These are phyloP conservation scores for Drosophila tristis DNA, from an alignment of 1,140 invertebrate genomes.

Conservation along the genomic window DNA sequence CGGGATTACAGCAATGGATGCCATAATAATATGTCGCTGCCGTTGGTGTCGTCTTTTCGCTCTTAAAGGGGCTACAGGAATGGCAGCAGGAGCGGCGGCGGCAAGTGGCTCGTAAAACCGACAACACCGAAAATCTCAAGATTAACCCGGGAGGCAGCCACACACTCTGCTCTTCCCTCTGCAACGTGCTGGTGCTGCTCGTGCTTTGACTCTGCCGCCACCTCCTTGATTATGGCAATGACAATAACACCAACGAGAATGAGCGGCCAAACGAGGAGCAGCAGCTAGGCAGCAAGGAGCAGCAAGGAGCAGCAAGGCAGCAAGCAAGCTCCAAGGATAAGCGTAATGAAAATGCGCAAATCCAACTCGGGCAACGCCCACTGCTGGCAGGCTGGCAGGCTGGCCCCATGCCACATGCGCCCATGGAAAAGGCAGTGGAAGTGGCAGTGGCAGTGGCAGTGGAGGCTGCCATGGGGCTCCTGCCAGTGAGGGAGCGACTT, in stretches of 20 bases:
- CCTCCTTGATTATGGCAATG: slow-evolving; percentile 71
- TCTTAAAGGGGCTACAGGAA: slow-evolving; percentile 12
- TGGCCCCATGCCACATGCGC: too few relatives aligned
- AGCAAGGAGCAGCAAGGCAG: slow-evolving; percentile 1
- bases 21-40: slow-evolving; percentile 78
- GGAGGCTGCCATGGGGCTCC: too few relatives aligned
- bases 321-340: slow-evolving; percentile 38
- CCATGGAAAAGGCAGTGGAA: too few relatives aligned
- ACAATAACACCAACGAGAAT: slow-evolving; percentile 69
- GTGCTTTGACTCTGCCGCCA: neutral
- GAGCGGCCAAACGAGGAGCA: slow-evolving; percentile 13
- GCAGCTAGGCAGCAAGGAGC: neutral
- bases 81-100: slow-evolving; percentile 9
- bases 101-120: slow-evolving; percentile 81
- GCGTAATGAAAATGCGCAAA: slow-evolving; percentile 76
- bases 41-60: slow-evolving; percentile 41
- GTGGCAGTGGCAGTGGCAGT: too few relatives aligned
- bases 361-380: slow-evolving; percentile 55
- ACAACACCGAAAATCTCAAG: slow-evolving; percentile 79
- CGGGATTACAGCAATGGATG: slow-evolving; percentile 75
- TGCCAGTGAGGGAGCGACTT: slow-evolving; percentile 15
- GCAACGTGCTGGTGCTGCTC: too few relatives aligned
- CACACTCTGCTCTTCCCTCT: neutral
- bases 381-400: neutral
- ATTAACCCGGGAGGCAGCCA: slow-evolving; percentile 66